These are phyloP conservation scores for Helobdella robusta DNA, from an alignment of 2,888 invertebrate genomes.

Conservation along the genomic window DNA sequence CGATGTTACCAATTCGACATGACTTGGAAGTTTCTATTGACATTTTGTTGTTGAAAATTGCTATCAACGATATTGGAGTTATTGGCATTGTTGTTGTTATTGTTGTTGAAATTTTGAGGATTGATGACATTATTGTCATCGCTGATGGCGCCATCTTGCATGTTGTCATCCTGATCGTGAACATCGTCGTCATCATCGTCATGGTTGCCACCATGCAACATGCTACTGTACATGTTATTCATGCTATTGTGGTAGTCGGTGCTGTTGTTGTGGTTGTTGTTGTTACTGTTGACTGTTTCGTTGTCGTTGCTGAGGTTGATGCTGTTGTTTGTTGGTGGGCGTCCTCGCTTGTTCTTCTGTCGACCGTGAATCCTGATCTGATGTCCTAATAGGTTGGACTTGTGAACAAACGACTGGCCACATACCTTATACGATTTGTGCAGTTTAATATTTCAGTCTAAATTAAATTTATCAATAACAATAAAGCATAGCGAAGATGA, in stretches of 20 bases:
- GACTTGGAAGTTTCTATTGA: too few species aligned
- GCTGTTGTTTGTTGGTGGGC: slow-evolving; percentile 22
- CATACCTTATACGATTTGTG: slow-evolving; percentile 15
- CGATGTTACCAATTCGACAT: too few species aligned
- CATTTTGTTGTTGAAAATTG: too few species aligned
- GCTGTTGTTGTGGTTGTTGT: slow-evolving; percentile 7
- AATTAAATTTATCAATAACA: too few species aligned
- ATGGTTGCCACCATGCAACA: too few species aligned
- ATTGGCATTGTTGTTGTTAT: background rate
- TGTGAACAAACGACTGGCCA: slow-evolving; percentile 25
- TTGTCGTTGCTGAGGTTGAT: background rate
- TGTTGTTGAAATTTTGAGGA: background rate
- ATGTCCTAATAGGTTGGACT: slow-evolving; percentile 21
- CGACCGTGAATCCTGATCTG: slow-evolving; percentile 24
- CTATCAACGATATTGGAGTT: too few species aligned
- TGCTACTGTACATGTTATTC: too few species aligned
- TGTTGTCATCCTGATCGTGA: too few species aligned
- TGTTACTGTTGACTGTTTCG: background rate
- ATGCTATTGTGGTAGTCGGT: too few species aligned
- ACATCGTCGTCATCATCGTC: too few species aligned
- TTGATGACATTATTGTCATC: background rate
- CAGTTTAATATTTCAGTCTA: background rate
- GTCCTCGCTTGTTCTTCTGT: slow-evolving; percentile 24
- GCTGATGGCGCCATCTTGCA: too few species aligned
- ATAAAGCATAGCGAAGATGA: too few species aligned